Evolutionary conservation across 1,140 invertebrate species (phyloP), one percentile per base, ranked within the genome.

Genomic region (Drosophila kohkoa): DNA sequence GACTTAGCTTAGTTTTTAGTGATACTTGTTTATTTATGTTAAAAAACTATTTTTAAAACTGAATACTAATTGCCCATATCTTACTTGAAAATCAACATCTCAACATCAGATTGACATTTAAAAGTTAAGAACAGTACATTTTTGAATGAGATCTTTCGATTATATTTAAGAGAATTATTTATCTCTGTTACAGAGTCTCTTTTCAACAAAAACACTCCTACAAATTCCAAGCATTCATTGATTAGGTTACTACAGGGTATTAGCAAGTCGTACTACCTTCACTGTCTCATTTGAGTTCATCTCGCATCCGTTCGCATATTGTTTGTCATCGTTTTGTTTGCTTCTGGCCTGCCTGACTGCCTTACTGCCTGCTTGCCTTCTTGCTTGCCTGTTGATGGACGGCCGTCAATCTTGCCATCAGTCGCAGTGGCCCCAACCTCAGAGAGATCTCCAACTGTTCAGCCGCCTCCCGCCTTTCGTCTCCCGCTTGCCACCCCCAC

Each of bases 281-380:
- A 5, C 16, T 52, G 51, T 7, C 2, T 16, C 20, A 45, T 20
- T 57, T 54, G 76, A 77, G 66, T 75, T 79, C 78, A 62, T 65
- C 35, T 70, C 51, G 43, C 66, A 63, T 75, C 72, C 66, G 72
- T 45, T 70, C 51, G 72, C 72, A 64, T 77, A 74, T 77, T 87
- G 83, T 87, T 80, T 77, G 80, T 88, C 83, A 87, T 77, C 70
- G 76, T 79, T 87, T 86, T 82, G 81, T 80, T 87, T 74, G 71
- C 63, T 48, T 62, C 41, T 49, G 54, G 52, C 25, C 62, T 38
- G 35, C 35, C 35, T 38, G 6, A 7, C 8, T 38, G 5, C 32
- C 7, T 35, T 7, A 7, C 32, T 38, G 35, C 32, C 32, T 32
- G 20, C 20, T 25, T 25, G 20, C 20, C 20, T 87, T 73, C 66